Base-by-base conservation (phyloP, 2,888 invertebrate genomes). In the Drosophila borborema region DNA sequence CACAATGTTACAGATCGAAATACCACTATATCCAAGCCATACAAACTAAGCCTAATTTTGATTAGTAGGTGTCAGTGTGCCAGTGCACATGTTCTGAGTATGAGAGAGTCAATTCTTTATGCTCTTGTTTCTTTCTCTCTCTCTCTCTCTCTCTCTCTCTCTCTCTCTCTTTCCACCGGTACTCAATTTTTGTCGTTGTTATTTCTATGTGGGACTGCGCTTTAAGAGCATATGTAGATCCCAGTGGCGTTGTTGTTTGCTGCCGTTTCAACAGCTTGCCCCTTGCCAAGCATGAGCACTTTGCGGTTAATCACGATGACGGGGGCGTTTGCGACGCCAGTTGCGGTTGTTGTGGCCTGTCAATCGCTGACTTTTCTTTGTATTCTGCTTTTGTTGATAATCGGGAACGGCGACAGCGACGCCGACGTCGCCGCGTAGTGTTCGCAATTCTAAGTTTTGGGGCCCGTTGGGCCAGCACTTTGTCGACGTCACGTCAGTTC, bases 401-500 rank as follows among this genome's bases (percentile, higher is more conserved):
- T 81, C 81, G 77, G 71, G 64, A 81, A 64, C 80, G 66, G 63
- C 72, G 80, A 31, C 70, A 65, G 3, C 51, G 41, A 20, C 64
- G 53, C 4, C 63, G 62, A 43, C 62, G 64, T 18, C 54, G 68
- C 40, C 49, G 66, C 75, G 46, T 65, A 62, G 38, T 74, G 64
- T 71, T 74, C 74, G 64, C 71, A 71, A 68, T 79, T 71, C 64
- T 51, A 70, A 64, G 74, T 82, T 76, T 76, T 78, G 85, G 87
- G 73, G 76, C 79, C 76, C 70, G 69, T 61, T 76, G 73, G 58
- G 45, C 56, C 63, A 70, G 77, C 67, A 58, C 28, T 64, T 64
- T 75, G 71, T 68, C 81, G 81, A 77, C 81, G 84, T 75, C 80
- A 73, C 86, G 68, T 88, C 89, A 89, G 81, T 89, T 84, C 80